These are phyloP conservation scores for Sepiola atlantica DNA, from an alignment of 2,888 invertebrate species.

Conservation along the genomic window DNA sequence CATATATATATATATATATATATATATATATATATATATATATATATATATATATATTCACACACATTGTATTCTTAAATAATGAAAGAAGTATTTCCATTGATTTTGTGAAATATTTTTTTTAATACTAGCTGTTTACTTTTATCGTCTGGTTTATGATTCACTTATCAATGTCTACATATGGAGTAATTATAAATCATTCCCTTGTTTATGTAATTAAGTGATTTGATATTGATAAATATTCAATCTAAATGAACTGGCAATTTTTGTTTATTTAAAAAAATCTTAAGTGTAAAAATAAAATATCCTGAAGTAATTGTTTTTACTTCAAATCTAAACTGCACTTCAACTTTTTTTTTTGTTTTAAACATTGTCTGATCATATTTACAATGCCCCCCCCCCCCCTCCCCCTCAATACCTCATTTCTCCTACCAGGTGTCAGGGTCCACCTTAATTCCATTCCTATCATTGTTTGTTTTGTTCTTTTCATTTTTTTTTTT, in stretches of 20 bases:
- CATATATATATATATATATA: no score
- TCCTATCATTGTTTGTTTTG: not conserved
- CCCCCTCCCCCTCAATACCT: not conserved
- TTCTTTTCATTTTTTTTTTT: not conserved
- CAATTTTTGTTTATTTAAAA: not conserved
- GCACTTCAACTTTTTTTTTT: not conserved
- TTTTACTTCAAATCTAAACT: not conserved
- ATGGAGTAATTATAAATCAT: not conserved
- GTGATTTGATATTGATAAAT: not conserved
- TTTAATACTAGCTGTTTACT: not conserved
- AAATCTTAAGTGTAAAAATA: not conserved
- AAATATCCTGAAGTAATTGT: not conserved
- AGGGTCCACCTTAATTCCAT: not conserved
- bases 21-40: no score
- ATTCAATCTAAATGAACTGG: not conserved
- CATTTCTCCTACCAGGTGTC: not conserved
- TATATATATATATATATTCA: no score
- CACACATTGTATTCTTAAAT: not conserved
- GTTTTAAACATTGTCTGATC: not conserved
- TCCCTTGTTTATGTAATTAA: not conserved
- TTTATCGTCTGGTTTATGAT: not conserved
- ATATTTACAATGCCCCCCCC: not conserved
- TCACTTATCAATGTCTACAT: not conserved
- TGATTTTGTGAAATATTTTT: not conserved
- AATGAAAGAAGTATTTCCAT: not conserved